Evolutionary conservation across 2,888 invertebrate genomes (phyloP), one percentile per base, ranked within the genome.

Genomic region (Pseudeuparius sepicola): DNA sequence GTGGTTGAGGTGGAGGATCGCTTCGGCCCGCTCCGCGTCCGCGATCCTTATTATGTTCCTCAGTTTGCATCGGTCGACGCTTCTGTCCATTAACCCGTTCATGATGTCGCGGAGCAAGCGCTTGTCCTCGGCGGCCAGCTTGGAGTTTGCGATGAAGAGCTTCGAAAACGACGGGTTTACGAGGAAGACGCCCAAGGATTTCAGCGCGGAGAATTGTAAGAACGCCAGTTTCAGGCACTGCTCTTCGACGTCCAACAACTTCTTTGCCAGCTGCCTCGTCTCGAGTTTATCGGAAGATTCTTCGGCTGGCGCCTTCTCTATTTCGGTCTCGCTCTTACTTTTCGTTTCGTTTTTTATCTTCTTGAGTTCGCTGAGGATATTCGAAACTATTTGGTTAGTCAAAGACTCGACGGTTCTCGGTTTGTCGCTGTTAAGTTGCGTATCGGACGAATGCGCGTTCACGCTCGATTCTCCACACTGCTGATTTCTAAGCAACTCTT

Each of bases 131-230:
- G 38, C 31, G 5, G 48, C 44, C 12, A 45, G 44, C 13, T 49
- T 51, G 31, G 66, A 62, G 2, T 67, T 67, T 4, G 71, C 64
- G 5, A 73, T 54, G 36, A 73, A 59, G 46, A 71, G 55, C 50
- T 74, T 73, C 0, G 68, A 61, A 48, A 70, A 73, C 14, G 14
- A 14, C 7, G 29, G 5, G 6, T 13, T 14, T 6, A n/a, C 4
- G n/a, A 32, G 11, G 23, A 9, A 9, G 23, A 30, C 55, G 34
- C 64, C 62, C 10, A 75, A 53, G 3, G 68, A 59, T 51, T 74
- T 73, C 39, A 75, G 54, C 2, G 74, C 70, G 3, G 69, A 61
- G 42, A 73, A 63, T 49, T 73, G 72, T 17, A 75, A 47, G 41
- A 64, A 64, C 0, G 68, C 61, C 39, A 71, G 50, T 41, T 64